Evolutionary conservation across 2,797 vertebrate genomes (phyloP).

Genomic region (Podarcis siculus): DNA sequence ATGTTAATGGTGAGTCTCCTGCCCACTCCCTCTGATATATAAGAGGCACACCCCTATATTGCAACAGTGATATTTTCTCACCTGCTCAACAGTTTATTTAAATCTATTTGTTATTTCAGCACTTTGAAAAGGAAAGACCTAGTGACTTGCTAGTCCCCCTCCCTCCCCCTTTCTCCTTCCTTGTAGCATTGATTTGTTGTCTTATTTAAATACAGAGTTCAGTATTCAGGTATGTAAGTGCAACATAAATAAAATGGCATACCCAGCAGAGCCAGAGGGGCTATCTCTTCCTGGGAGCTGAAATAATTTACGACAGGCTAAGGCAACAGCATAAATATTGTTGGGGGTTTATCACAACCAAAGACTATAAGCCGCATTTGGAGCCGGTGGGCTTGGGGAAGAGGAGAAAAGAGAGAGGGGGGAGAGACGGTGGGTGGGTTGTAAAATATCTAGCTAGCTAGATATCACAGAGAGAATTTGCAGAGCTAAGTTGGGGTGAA

Average conservation of each 20-base stretch:
- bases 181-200: constrained; percentile 55
- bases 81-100: constrained; percentile 3
- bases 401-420: not conserved
- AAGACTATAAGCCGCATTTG: constrained; percentile 65
- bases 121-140: constrained; percentile 11
- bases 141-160: not conserved
- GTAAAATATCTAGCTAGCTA: constrained; percentile 27
- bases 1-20: constrained; percentile 11
- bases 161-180: not conserved
- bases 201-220: constrained; percentile 65
- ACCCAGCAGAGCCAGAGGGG: constrained; percentile 67
- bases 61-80: constrained; percentile 14
- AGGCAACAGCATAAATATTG: constrained; percentile 75
- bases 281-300: constrained; percentile 68
- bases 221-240: constrained; percentile 55
- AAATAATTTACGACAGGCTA: constrained; percentile 75
- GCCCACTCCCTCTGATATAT: constrained; percentile 7
- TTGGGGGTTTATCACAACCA: constrained; percentile 73
- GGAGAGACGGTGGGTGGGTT: constrained; percentile 15
- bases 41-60: not conserved
- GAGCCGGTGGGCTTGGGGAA: constrained; percentile 67
- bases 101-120: not conserved
- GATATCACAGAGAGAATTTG: not conserved
- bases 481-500: not conserved
- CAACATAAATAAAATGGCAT: constrained; percentile 77